These are phyloP conservation scores for Turnix velox DNA, from an alignment of 2,113 vertebrate genomes.

Conservation along the genomic window DNA sequence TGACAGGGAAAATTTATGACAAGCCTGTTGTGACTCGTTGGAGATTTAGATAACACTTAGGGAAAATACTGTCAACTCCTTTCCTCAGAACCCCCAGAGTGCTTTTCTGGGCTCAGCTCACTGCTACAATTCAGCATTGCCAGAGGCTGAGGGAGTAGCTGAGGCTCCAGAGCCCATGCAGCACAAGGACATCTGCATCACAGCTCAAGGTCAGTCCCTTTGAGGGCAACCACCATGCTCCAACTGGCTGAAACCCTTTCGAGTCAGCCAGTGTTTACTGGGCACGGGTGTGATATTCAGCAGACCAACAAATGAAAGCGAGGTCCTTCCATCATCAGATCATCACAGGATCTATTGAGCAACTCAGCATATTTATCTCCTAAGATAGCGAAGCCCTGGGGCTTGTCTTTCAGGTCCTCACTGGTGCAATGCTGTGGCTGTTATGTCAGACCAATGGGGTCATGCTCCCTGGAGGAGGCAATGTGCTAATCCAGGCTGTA, in stretches of 20 bases:
- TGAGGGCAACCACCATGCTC: accelerated
- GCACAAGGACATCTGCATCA: neutral
- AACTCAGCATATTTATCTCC: neutral
- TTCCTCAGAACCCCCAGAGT: neutral
- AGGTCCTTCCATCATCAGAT: neutral
- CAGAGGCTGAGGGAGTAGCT: neutral
- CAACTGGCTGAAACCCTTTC: neutral
- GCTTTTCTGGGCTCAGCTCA: neutral
- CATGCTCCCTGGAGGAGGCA: neutral
- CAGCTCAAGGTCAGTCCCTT: neutral
- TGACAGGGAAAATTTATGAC: neutral
- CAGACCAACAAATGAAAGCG: neutral
- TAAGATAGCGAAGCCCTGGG: neutral
- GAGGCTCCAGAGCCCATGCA: neutral
- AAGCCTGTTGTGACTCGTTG: neutral
- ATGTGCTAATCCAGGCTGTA: neutral
- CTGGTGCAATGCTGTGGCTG: neutral
- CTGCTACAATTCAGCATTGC: neutral
- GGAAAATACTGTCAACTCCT: neutral
- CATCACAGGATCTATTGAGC: neutral
- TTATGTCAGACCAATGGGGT: neutral
- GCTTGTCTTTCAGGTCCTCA: neutral
- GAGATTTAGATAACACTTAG: neutral
- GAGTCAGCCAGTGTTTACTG: neutral
- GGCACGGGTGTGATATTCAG: neutral